Evolutionary conservation across 2,888 invertebrate genomes (phyloP).

Genomic region (Drosophila mettleri): DNA sequence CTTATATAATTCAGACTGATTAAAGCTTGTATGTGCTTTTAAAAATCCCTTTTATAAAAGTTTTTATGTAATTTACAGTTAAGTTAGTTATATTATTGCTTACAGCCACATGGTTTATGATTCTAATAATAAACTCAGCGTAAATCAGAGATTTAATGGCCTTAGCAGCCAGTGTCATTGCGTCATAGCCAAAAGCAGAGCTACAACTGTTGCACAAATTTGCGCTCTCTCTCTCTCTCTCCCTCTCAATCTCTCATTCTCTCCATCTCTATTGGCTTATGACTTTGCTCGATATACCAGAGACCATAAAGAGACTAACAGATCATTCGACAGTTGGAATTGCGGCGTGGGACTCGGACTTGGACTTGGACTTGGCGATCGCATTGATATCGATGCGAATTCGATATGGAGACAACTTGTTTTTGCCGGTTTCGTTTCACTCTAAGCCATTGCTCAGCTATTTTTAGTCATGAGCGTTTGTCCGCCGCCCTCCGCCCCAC

Average conservation of each 20-base stretch:
- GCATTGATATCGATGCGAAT: background rate
- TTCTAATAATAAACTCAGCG: conserved; percentile 1
- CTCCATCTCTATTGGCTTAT: background rate
- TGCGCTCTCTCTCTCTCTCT: background rate
- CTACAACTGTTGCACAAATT: background rate
- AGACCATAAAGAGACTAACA: conserved; percentile 31
- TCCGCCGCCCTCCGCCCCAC: background rate
- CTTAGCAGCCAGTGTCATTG: conserved; percentile 40
- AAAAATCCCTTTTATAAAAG: background rate
- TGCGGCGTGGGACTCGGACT: conserved; percentile 60
- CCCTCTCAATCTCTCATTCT: background rate
- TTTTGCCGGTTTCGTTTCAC: conserved; percentile 44
- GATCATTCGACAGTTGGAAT: background rate
- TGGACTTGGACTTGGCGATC: conserved; percentile 52
- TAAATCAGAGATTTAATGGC: conserved; percentile 2
- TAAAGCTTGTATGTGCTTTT: background rate
- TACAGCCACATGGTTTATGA: background rate
- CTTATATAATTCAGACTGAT: background rate
- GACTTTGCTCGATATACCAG: conserved; percentile 9
- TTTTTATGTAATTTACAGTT: background rate
- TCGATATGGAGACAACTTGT: conserved; percentile 27
- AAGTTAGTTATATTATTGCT: background rate
- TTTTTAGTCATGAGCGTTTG: conserved; percentile 50
- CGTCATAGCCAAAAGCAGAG: conserved; percentile 29
- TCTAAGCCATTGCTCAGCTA: conserved; percentile 22